Evolutionary conservation across 2,888 invertebrate species (phyloP), one percentile per base, ranked within the genome.

Genomic region (Leptura quadrifasciata): DNA sequence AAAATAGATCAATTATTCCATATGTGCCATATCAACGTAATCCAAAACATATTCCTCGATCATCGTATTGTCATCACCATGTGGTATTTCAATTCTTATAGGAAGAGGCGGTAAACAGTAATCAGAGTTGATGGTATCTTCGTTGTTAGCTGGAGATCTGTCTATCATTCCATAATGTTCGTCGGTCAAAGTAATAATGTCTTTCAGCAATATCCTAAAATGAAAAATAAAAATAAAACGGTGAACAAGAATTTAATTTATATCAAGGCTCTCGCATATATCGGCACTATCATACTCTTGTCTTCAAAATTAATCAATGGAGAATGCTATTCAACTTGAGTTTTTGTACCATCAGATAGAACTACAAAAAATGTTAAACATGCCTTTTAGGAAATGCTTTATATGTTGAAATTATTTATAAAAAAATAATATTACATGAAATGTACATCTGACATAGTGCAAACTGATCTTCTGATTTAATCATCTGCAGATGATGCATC

Each of bases 131-230:
- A 89, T 87, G 76, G 89, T 89, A 64, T 90, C 84, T 54, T 89
- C 89, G 75, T 89, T 84, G 68, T 89, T 88, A 76, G 90, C 89
- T 55, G 86, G 84, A 1, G 90, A 90, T 63, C 88, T 88, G 79
- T 89, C 89, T 47, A 90, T 90, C 81, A 91, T 89, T 35, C 90
- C 90, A 80, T 92, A 92, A 84, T 92, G 92, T 2, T 91, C 90
- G 81, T 93, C 92, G 6, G 91, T 91, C 74, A 93, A 87, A 15
- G 93, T 92, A 84, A 92, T 88, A 77, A 91, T 87, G 79, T 93
- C 92, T 85, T 93, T 92, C 81, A 94, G 87, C 64, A 91, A 84
- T 72, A 90, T 86, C 91, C 93, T 93, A 82, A 5, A 75, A 77
- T 17, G 1, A 9, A 54, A 54, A 54, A 54, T n/a, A 5, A 8